Evolutionary conservation across 30 jellyfish, hydroid and myxozoan species (phyloP).

Genomic region (Hydractinia echinata): DNA sequence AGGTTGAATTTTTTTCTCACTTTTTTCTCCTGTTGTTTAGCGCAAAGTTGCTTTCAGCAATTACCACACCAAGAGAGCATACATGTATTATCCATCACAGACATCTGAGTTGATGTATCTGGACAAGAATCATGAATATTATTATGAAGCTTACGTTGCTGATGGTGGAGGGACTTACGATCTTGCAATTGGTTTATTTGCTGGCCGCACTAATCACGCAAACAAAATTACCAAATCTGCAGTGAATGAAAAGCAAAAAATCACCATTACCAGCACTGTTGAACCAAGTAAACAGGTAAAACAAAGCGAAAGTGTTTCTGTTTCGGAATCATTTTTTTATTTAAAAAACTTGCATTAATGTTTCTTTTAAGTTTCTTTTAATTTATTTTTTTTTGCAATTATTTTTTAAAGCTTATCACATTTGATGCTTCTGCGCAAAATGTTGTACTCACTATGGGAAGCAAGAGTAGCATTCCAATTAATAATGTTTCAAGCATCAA

Average conservation of each 20-base stretch:
- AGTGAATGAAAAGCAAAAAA: conserved; percentile 59
- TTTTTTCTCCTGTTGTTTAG: conserved; percentile 21
- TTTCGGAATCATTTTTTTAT: not conserved
- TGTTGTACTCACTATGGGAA: too few relatives aligned
- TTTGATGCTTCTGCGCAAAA: too few relatives aligned
- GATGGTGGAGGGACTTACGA: conserved; percentile 68
- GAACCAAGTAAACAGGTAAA: conserved; percentile 61
- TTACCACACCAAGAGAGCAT: conserved; percentile 24
- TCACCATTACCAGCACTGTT: conserved; percentile 38
- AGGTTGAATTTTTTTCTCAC: not conserved
- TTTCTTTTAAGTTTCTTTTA: too few relatives aligned
- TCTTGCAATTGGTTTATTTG: conserved; percentile 54
- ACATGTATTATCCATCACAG: conserved; percentile 45
- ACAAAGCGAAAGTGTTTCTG: not conserved
- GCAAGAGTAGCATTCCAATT: not conserved
- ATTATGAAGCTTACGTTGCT: conserved; percentile 49
- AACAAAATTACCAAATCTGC: conserved; percentile 52
- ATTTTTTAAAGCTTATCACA: too few relatives aligned
- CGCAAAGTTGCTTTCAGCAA: conserved; percentile 50
- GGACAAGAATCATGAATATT: conserved; percentile 53
- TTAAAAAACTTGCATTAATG: too few relatives aligned
- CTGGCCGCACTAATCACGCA: conserved; percentile 54
- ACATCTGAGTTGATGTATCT: conserved; percentile 53
- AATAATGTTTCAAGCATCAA: not conserved
- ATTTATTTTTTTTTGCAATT: too few relatives aligned